phyloP scores from a whole-genome alignment of 2,888 invertebrate species.

The Diaprepes abbreviatus region DNA sequence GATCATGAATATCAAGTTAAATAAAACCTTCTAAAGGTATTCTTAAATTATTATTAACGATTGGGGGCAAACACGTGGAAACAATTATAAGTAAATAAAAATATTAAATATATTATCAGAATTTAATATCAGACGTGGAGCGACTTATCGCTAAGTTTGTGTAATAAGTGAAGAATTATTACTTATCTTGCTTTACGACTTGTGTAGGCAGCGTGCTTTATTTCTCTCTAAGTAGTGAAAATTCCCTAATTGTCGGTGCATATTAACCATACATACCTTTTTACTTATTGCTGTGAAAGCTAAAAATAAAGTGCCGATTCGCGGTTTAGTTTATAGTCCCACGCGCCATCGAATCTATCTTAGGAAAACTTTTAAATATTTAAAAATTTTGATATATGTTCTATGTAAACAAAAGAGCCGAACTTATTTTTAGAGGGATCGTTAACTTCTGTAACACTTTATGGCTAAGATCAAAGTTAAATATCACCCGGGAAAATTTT shows the following conservation, averaged over 20 bases:
- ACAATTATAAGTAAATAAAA: slow-evolving; percentile 50
- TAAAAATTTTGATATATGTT: slow-evolving; percentile 28
- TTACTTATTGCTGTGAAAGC: slow-evolving; percentile 2
- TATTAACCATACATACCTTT: slow-evolving; percentile 22
- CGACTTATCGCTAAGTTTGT: slow-evolving; percentile 31
- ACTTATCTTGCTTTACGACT: slow-evolving; percentile 21
- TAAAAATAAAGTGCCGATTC: slow-evolving; percentile 29
- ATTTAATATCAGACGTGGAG: slow-evolving; percentile 47
- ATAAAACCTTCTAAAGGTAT: too few relatives aligned
- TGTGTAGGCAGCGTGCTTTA: slow-evolving; percentile 19
- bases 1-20: too few relatives aligned
- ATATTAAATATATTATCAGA: slow-evolving; percentile 51
- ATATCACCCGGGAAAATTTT: not conserved
- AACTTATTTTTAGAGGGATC: slow-evolving; percentile 17
- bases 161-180: slow-evolving; percentile 20
- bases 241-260: slow-evolving; percentile 18
- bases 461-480: not conserved
- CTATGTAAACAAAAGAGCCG: slow-evolving; percentile 16
- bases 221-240: slow-evolving; percentile 8
- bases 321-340: slow-evolving; percentile 30
- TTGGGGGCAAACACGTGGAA: slow-evolving; percentile 44
- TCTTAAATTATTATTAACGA: too few relatives aligned
- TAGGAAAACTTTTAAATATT: slow-evolving; percentile 37
- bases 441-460: not conserved
- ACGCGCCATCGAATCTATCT: slow-evolving; percentile 35